Conservation (phyloP, 2,797 vertebrate genomes). For the Otolemur crassicaudatus region DNA sequence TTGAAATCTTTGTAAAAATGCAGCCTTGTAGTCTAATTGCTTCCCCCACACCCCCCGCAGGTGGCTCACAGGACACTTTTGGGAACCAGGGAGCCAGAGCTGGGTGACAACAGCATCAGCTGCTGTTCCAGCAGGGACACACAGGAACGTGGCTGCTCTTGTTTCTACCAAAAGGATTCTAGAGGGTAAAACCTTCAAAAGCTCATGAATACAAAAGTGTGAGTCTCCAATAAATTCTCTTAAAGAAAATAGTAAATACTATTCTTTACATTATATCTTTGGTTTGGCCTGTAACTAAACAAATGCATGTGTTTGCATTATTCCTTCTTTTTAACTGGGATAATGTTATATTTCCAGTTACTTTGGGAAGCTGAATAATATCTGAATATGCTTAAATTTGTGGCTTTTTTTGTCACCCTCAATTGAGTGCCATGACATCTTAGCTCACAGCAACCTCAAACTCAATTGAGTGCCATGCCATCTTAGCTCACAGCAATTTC, state of each 20-base stretch:
- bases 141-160: accelerated
- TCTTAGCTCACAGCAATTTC: no score
- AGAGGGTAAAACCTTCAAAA: background rate
- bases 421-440: no score
- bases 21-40: background rate
- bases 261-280: background rate
- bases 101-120: background rate
- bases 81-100: background rate
- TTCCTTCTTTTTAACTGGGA: background rate
- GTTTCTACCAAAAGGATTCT: background rate
- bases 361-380: background rate
- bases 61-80: background rate
- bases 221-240: background rate
- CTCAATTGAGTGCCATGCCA: no score
- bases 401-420: background rate
- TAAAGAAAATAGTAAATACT: background rate
- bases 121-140: no score
- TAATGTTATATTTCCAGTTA: background rate
- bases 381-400: background rate
- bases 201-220: background rate
- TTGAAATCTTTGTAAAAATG: background rate
- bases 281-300: background rate
- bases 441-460: no score
- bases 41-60: background rate
- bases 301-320: background rate